Conservation (phyloP, 35 echinoderm and acorn worm species). For the Apostichopus californicus region DNA sequence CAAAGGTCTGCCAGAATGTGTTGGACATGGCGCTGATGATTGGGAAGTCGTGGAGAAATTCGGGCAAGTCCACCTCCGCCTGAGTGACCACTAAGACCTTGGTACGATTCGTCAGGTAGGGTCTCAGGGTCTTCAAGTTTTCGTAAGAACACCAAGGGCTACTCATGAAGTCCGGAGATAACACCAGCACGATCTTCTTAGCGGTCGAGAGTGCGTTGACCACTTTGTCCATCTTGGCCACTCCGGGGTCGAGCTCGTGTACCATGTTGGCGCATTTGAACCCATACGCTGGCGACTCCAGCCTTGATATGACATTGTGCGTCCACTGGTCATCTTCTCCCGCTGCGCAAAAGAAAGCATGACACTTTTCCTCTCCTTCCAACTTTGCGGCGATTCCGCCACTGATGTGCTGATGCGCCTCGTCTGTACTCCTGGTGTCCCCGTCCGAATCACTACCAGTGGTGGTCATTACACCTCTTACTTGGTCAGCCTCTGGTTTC, state of each 20-base stretch:
- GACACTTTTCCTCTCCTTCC: constrained; percentile 86
- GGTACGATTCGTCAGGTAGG: constrained; percentile 66
- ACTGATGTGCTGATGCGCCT: constrained; percentile 11
- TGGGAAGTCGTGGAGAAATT: constrained; percentile 79
- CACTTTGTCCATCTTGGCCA: constrained; percentile 79
- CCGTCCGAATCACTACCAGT: constrained; percentile 33
- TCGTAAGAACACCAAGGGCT: constrained; percentile 93
- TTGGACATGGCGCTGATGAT: constrained; percentile 78
- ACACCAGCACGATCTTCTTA: constrained; percentile 87
- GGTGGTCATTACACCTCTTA: constrained; percentile 4
- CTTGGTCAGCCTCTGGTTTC: constrained; percentile 46
- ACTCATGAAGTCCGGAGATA: constrained; percentile 84
- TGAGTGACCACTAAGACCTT: constrained; percentile 82
- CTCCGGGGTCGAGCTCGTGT: constrained; percentile 79
- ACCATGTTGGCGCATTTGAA: constrained; percentile 81
- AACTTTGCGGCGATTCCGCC: constrained; percentile 78
- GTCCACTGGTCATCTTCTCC: constrained; percentile 89
- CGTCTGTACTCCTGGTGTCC: constrained; percentile 31
- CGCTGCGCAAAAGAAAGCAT: constrained; percentile 93
- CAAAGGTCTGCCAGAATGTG: constrained; percentile 97
- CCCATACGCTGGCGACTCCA: constrained; percentile 84
- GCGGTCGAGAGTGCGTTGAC: constrained; percentile 79
- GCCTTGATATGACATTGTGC: constrained; percentile 70
- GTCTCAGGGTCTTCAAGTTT: constrained; percentile 73
- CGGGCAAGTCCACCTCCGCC: constrained; percentile 79